These are phyloP conservation scores for Ramphastos sulfuratus DNA, from an alignment of 2,113 vertebrate species.

Conservation along the genomic window DNA sequence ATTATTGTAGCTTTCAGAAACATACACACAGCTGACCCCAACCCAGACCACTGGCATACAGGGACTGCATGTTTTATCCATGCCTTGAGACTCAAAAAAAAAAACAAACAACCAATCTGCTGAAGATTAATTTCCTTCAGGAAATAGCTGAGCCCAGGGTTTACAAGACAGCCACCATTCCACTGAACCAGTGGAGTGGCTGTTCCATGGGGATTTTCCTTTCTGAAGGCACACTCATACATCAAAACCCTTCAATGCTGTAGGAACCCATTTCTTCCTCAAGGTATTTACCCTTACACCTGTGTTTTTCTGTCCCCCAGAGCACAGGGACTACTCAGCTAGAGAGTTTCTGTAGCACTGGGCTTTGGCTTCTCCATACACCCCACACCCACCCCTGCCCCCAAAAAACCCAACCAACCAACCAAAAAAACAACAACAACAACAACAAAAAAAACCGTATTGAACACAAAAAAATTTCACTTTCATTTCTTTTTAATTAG, in stretches of 20 bases:
- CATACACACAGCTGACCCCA: fast-evolving
- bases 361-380: not conserved
- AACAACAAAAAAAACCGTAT: not conserved
- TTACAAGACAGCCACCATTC: not conserved
- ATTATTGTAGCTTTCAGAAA: not conserved
- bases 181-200: not conserved
- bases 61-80: not conserved
- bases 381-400: not conserved
- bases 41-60: not conserved
- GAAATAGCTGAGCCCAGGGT: not conserved
- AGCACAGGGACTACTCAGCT: not conserved
- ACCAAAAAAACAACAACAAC: not conserved
- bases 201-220: not conserved
- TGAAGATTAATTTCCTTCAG: not conserved
- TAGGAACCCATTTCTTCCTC: not conserved
- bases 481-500: conserved; percentile 49
- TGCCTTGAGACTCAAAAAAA: not conserved
- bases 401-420: not conserved
- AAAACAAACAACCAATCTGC: not conserved
- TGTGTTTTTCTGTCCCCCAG: not conserved
- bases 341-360: fast-evolving
- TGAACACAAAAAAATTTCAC: not conserved
- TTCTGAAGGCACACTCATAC: not conserved
- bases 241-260: not conserved
- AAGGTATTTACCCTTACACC: not conserved